phyloP scores from a whole-genome alignment of 2,113 vertebrate species.

The Gracilinanus agilis region DNA sequence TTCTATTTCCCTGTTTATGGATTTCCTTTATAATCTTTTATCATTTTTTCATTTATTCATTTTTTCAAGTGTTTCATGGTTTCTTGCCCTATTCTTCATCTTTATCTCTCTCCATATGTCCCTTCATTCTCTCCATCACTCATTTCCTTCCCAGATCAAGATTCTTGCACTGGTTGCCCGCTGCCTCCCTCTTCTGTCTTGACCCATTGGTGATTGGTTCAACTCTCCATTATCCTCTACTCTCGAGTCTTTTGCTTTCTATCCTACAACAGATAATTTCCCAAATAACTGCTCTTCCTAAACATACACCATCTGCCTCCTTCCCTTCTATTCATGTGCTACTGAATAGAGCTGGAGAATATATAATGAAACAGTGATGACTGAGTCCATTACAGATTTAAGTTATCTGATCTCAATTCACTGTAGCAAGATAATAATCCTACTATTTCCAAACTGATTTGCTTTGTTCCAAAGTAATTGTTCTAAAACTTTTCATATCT shows the following conservation, averaged over 20 bases:
- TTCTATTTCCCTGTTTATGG: not conserved
- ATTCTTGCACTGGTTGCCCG: not conserved
- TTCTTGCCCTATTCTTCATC: not conserved
- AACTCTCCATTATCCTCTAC: not conserved
- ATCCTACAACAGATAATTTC: not conserved
- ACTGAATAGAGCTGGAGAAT: not conserved
- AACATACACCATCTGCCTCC: not conserved
- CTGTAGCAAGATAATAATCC: not conserved
- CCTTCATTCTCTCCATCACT: not conserved
- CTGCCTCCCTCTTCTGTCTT: not conserved
- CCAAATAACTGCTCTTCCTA: not conserved
- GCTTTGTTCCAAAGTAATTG: not conserved
- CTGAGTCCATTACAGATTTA: not conserved
- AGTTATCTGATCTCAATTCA: not conserved
- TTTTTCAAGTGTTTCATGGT: not conserved
- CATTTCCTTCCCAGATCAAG: not conserved
- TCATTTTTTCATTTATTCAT: too few species aligned
- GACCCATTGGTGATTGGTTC: not conserved
- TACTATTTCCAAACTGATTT: not conserved
- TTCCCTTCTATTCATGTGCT: not conserved
- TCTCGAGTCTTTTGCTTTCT: not conserved
- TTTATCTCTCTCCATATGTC: not conserved
- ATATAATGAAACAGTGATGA: not conserved
- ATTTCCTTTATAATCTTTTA: not conserved
- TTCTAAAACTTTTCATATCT: not conserved